phyloP scores from a whole-genome alignment of 2,113 vertebrate genomes.

The Chaenogobius annularis region DNA sequence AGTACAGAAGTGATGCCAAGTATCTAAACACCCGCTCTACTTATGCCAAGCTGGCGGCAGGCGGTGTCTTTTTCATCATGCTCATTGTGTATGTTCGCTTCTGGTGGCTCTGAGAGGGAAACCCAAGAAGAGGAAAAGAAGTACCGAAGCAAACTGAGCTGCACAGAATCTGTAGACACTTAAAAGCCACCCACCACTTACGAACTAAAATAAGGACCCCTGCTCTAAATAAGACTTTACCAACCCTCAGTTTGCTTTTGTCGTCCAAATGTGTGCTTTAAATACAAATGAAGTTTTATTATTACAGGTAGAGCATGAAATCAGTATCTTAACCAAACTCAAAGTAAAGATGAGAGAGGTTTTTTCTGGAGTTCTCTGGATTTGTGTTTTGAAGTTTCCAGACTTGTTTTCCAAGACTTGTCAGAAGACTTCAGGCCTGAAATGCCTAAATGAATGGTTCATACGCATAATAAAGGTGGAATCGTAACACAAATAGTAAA shows the following conservation, averaged over 20 bases:
- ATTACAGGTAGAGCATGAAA: constrained; percentile 28
- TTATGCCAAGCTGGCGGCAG: constrained; percentile 93
- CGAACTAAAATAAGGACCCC: constrained; percentile 46
- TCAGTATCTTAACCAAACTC: constrained; percentile 12
- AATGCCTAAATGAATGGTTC: constrained; percentile 8
- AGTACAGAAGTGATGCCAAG: constrained; percentile 96
- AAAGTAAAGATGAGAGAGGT: constrained; percentile 13
- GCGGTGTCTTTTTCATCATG: constrained; percentile 98
- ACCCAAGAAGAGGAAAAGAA: constrained; percentile 17
- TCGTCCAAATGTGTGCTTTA: constrained; percentile 51
- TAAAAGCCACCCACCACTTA: constrained; percentile 32
- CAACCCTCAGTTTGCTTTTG: constrained; percentile 42
- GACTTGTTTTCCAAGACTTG: constrained; percentile 24
- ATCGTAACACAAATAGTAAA: neutral
- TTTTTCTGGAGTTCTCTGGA: constrained; percentile 15
- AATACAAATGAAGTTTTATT: constrained; percentile 61
- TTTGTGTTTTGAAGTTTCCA: constrained; percentile 30
- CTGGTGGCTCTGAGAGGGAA: constrained; percentile 93
- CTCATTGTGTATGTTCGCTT: constrained; percentile 96
- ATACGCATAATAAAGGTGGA: neutral
- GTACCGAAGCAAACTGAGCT: constrained; percentile 39
- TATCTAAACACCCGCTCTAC: constrained; percentile 99
- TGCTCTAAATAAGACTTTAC: constrained; percentile 64
- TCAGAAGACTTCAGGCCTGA: constrained; percentile 17
- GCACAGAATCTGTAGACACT: neutral